Percentiles rank a stretch among this genome's conserved stretches.
phyloP scores from a whole-genome alignment of 2,797 vertebrate species.

The Erethizon dorsatum region DNA sequence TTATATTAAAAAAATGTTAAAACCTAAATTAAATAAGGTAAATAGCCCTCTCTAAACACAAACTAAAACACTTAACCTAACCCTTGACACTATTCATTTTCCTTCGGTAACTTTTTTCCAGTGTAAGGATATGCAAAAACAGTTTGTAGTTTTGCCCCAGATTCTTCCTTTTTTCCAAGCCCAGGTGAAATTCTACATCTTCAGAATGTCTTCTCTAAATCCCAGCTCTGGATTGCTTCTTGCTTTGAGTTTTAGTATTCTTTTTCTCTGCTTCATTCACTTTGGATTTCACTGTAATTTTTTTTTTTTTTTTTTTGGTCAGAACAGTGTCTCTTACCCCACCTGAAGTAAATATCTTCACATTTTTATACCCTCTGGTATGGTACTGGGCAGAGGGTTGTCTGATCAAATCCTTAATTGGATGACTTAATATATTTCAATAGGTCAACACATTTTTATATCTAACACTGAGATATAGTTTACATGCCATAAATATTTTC shows the following conservation, averaged over 20 bases:
- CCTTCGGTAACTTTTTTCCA: background rate
- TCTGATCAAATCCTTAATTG: background rate
- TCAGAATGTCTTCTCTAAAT: constrained; percentile 53
- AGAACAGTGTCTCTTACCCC: background rate
- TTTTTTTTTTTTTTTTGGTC: background rate
- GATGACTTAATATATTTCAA: constrained; percentile 8
- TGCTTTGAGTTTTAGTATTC: background rate
- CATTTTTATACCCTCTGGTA: background rate
- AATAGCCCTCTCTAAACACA: background rate
- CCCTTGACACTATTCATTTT: background rate
- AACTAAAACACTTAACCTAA: background rate
- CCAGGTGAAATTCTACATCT: background rate
- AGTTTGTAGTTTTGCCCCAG: background rate
- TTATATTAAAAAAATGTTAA: background rate
- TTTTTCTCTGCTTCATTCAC: constrained; percentile 13
- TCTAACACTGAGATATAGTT: background rate
- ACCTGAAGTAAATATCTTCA: background rate
- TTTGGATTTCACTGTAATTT: background rate
- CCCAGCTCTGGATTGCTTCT: background rate
- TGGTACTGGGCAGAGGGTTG: background rate
- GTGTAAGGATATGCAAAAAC: background rate
- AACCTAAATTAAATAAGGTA: background rate
- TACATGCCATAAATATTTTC: background rate
- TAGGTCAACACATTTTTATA: background rate
- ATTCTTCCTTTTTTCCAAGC: background rate